phyloP scores from a whole-genome alignment of 2,888 invertebrate genomes.

The Ochropleura leucogaster region DNA sequence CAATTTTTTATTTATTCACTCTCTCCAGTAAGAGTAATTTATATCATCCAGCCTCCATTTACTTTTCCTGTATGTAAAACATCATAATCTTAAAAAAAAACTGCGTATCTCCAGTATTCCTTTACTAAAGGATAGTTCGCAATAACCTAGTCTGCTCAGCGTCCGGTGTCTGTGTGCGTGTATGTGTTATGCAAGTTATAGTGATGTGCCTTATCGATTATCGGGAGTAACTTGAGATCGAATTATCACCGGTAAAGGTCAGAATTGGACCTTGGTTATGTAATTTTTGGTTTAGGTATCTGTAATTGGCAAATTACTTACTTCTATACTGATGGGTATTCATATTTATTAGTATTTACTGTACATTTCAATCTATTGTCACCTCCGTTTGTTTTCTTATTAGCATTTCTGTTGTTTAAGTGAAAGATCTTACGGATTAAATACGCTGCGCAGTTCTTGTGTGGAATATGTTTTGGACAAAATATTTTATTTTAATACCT shows the following conservation, averaged over 20 bases:
- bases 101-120: slow-evolving; percentile 63
- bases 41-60: neutral
- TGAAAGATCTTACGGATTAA: neutral
- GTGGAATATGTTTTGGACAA: neutral
- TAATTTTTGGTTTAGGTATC: neutral
- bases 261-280: neutral
- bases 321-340: neutral
- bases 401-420: neutral
- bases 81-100: slow-evolving; percentile 31
- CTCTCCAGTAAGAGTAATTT: neutral
- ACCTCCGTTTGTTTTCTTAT: neutral
- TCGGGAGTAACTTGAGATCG: slow-evolving; percentile 43
- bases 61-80: slow-evolving; percentile 6
- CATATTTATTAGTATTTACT: neutral
- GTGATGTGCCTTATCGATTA: slow-evolving; percentile 49
- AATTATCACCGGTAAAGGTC: neutral
- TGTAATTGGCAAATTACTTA: neutral
- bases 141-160: slow-evolving; percentile 64
- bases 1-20: too few species aligned
- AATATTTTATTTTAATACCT: too few species aligned
- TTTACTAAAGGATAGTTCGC: slow-evolving; percentile 63
- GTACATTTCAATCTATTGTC: neutral
- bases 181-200: slow-evolving; percentile 66
- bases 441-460: neutral
- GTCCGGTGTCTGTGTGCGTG: slow-evolving; percentile 61